Conservation (phyloP, 2,888 invertebrate species). For the Villa cingulata region DNA sequence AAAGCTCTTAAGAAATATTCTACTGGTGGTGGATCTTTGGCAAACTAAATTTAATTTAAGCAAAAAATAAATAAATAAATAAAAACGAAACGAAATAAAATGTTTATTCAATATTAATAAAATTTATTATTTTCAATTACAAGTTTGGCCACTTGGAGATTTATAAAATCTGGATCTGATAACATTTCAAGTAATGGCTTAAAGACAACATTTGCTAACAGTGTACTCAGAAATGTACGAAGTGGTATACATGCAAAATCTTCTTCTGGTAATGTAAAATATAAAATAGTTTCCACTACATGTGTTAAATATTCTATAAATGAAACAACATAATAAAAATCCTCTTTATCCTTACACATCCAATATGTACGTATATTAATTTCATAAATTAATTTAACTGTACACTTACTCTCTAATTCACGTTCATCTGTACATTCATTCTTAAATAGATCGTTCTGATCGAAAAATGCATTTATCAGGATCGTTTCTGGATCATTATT, state of each 20-base stretch:
- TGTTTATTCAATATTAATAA: too few relatives aligned
- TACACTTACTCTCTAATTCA: slow-evolving; percentile 14
- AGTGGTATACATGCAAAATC: slow-evolving; percentile 18
- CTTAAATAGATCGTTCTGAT: slow-evolving; percentile 14
- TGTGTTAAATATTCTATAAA: slow-evolving; percentile 15
- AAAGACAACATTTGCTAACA: slow-evolving; percentile 16
- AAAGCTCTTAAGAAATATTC: slow-evolving; percentile 17
- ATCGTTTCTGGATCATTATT: slow-evolving; percentile 15
- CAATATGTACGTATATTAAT: not conserved
- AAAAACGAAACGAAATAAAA: not conserved
- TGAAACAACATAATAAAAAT: too few relatives aligned
- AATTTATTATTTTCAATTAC: slow-evolving; percentile 1
- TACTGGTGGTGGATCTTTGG: slow-evolving; percentile 17
- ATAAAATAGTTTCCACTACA: slow-evolving; percentile 17
- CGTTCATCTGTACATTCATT: slow-evolving; percentile 16
- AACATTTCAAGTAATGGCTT: slow-evolving; percentile 16
- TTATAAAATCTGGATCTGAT: slow-evolving; percentile 19
- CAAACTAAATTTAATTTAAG: too few relatives aligned
- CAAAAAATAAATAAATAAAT: not conserved
- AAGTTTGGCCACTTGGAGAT: slow-evolving; percentile 17
- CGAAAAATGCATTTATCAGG: slow-evolving; percentile 17
- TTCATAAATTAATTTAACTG: not conserved
- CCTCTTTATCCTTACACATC: too few relatives aligned
- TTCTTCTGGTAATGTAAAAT: slow-evolving; percentile 16
- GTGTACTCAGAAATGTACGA: slow-evolving; percentile 16